Conservation (phyloP, 1,140 invertebrate genomes). For the Drosophila nebulosa region DNA sequence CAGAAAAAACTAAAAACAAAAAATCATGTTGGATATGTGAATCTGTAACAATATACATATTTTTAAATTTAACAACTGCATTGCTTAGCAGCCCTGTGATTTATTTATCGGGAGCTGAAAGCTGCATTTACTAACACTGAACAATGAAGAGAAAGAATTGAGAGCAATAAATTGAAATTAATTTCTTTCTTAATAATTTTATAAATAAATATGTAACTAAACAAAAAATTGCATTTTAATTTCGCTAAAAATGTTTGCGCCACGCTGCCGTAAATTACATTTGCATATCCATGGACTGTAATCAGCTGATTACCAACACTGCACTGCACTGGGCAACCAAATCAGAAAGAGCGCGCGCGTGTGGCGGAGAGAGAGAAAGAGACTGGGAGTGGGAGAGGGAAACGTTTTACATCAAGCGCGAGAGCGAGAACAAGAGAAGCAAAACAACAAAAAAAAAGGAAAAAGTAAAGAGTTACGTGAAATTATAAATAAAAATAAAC, state of each 20-base stretch:
- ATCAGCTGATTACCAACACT: conserved; percentile 16
- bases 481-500: conserved; percentile 69
- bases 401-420: conserved; percentile 20
- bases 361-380: background rate
- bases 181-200: too few relatives aligned
- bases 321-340: background rate
- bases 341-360: background rate
- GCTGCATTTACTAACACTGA: too few relatives aligned
- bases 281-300: background rate
- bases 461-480: conserved; percentile 63
- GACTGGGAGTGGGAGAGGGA: background rate
- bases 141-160: too few relatives aligned
- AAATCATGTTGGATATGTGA: too few relatives aligned
- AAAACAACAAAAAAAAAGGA: conserved; percentile 50
- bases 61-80: too few relatives aligned
- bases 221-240: too few relatives aligned
- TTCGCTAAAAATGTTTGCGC: background rate
- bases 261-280: background rate
- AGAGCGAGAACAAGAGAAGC: conserved; percentile 15
- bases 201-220: too few relatives aligned
- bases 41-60: too few relatives aligned
- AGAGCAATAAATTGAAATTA: too few relatives aligned
- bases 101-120: too few relatives aligned
- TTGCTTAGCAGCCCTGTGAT: too few relatives aligned
- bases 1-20: too few relatives aligned